These are phyloP conservation scores for Anorthoa munda DNA, from an alignment of 2,888 invertebrate genomes.

Conservation along the genomic window DNA sequence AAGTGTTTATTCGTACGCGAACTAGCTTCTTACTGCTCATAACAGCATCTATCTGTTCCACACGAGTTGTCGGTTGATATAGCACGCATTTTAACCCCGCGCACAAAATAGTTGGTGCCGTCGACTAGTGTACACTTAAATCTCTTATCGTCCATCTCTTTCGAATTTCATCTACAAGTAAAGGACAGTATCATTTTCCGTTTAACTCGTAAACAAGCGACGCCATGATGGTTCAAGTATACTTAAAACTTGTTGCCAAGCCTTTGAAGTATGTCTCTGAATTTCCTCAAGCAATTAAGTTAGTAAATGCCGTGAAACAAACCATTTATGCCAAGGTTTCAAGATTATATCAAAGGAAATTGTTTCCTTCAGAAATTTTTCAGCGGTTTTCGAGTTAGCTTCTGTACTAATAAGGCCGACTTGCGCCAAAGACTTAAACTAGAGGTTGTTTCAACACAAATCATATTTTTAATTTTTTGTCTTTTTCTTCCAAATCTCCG, in stretches of 20 bases:
- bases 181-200: neutral
- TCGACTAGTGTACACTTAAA: too few species aligned
- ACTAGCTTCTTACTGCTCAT: too few species aligned
- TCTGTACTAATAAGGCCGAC: conserved; percentile 7
- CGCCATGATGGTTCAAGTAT: neutral
- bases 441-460: too few species aligned
- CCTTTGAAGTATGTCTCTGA: conserved; percentile 1
- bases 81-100: too few species aligned
- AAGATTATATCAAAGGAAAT: conserved; percentile 24
- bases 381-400: conserved; percentile 8
- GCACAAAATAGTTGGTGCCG: too few species aligned
- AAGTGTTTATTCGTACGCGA: too few species aligned
- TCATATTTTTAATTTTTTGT: too few species aligned
- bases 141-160: neutral
- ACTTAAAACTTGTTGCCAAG: neutral
- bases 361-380: conserved; percentile 19
- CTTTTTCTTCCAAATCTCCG: too few species aligned
- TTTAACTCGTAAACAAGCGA: neutral
- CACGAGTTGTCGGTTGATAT: too few species aligned
- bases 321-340: conserved; percentile 28
- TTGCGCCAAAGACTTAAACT: too few species aligned
- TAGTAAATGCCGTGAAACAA: neutral
- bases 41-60: too few species aligned
- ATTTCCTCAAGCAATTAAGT: conserved; percentile 5
- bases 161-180: conserved; percentile 3